Conservation (phyloP, 2,797 vertebrate species). For the Jordanella pulchra region DNA sequence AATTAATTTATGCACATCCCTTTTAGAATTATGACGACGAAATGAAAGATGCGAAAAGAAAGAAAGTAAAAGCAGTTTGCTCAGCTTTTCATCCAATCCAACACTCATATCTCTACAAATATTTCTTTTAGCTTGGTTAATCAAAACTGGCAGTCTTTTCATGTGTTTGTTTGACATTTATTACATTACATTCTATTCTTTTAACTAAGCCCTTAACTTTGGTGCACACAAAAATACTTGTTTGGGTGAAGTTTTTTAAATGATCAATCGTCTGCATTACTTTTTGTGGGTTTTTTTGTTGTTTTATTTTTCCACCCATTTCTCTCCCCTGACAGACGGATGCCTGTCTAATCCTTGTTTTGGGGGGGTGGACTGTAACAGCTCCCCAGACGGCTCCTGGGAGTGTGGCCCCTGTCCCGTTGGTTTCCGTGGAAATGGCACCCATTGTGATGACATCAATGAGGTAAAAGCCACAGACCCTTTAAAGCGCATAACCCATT, state of each 20-base stretch:
- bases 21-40: not conserved
- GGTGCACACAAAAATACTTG: not conserved
- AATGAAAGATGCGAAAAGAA: not conserved
- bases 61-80: not conserved
- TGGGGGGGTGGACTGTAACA: constrained; percentile 90
- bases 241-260: constrained; percentile 7
- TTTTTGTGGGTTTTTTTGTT: too few species aligned
- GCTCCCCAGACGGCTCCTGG: constrained; percentile 94
- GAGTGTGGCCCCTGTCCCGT: constrained; percentile 92
- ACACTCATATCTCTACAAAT: too few species aligned
- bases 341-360: constrained; percentile 97
- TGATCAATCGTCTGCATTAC: constrained; percentile 13
- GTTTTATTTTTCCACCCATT: constrained; percentile 23
- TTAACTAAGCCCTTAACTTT: not conserved
- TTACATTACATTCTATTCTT: not conserved
- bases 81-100: not conserved
- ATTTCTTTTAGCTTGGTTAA: too few species aligned
- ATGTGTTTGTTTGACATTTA: not conserved
- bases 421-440: constrained; percentile 94
- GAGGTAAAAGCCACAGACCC: constrained; percentile 82
- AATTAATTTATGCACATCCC: not conserved
- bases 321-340: constrained; percentile 82
- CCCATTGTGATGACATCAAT: constrained; percentile 91
- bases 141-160: not conserved
- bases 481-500: constrained; percentile 1